Conservation (phyloP, 2,797 vertebrate species). For the Pseudocheirus occidentalis region DNA sequence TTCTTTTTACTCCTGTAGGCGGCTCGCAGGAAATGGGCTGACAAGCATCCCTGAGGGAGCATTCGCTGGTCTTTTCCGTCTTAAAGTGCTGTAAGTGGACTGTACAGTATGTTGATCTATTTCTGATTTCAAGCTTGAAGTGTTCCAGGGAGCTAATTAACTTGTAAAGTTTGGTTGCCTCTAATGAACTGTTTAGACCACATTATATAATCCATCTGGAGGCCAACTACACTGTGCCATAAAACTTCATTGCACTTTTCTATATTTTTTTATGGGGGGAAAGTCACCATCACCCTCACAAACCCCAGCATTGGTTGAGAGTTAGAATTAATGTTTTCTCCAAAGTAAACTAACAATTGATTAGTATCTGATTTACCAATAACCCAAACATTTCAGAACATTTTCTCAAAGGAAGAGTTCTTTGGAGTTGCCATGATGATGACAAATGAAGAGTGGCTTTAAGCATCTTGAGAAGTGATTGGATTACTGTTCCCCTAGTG, state of each 20-base stretch:
- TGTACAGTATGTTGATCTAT: slow-evolving; percentile 73
- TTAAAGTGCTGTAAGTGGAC: slow-evolving; percentile 91
- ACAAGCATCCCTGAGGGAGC: slow-evolving; percentile 88
- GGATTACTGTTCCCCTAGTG: neutral
- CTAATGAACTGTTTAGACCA: slow-evolving; percentile 1
- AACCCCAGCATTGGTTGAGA: slow-evolving; percentile 1
- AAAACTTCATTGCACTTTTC: slow-evolving; percentile 16
- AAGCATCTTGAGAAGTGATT: slow-evolving; percentile 40
- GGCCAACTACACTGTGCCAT: neutral
- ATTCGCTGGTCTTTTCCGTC: slow-evolving; percentile 88
- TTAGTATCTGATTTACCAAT: neutral
- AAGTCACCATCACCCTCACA: slow-evolving; percentile 11
- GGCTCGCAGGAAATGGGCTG: slow-evolving; percentile 91
- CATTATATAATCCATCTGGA: neutral
- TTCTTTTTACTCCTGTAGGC: slow-evolving; percentile 84
- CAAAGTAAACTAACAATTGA: slow-evolving; percentile 12
- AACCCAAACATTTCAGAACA: slow-evolving; percentile 24
- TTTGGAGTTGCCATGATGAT: slow-evolving; percentile 43
- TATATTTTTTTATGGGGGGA: neutral
- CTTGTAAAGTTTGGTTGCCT: slow-evolving; percentile 67
- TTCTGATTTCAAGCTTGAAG: slow-evolving; percentile 74
- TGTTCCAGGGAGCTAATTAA: slow-evolving; percentile 79
- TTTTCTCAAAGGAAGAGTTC: neutral
- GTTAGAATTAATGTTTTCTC: slow-evolving; percentile 20
- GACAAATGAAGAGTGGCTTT: slow-evolving; percentile 34